Conservation (phyloP, 2,113 vertebrate species). For the Phaethon lepturus region DNA sequence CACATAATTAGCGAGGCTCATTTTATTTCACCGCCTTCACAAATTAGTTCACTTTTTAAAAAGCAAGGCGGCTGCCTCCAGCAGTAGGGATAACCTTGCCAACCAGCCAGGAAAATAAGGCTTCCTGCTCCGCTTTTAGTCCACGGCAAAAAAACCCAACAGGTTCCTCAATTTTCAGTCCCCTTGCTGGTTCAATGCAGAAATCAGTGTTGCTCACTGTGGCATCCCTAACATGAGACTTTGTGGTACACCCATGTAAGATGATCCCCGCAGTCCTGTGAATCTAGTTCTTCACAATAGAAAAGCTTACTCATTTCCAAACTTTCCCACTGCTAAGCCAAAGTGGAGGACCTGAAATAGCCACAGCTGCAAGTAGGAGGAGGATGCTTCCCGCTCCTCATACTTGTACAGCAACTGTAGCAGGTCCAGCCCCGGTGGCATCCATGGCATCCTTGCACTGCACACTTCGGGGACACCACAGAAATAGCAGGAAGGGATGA, state of each 20-base stretch:
- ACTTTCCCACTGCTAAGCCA: background rate
- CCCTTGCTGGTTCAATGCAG: background rate
- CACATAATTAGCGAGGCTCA: background rate
- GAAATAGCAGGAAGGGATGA: background rate
- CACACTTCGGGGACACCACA: rapidly evolving
- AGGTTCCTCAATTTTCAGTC: background rate
- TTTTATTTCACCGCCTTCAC: background rate
- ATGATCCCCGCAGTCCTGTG: rapidly evolving
- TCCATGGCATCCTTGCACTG: rapidly evolving
- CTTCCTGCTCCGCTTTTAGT: background rate
- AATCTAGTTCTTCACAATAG: background rate
- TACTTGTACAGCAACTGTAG: background rate
- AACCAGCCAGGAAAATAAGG: background rate
- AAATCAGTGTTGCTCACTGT: background rate
- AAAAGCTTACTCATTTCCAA: background rate
- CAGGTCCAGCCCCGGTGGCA: background rate
- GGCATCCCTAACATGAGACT: background rate
- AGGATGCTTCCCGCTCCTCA: background rate
- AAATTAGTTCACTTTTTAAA: slow-evolving; percentile 2
- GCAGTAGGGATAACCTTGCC: background rate
- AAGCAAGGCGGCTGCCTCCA: background rate
- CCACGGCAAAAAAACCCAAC: background rate
- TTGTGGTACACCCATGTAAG: background rate
- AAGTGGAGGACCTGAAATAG: rapidly evolving
- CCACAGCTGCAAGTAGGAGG: background rate